These are phyloP conservation scores for Meles meles DNA, from an alignment of 2,113 vertebrate genomes.

Conservation along the genomic window DNA sequence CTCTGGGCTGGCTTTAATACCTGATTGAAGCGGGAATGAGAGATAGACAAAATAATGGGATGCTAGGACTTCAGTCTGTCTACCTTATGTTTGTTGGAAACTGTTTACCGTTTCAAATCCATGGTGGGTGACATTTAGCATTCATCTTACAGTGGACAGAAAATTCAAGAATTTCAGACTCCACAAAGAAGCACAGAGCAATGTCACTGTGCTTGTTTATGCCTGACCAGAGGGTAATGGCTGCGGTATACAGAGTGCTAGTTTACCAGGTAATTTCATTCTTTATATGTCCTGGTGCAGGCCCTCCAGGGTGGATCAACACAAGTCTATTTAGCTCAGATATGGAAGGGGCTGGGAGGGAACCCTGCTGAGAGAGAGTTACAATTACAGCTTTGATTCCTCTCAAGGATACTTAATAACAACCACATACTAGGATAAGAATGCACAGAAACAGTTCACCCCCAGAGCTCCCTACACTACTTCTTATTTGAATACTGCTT, in stretches of 20 bases:
- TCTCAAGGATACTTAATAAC: conserved; percentile 44
- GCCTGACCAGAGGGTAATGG: background rate
- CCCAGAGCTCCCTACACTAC: background rate
- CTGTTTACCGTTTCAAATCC: background rate
- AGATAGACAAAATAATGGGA: background rate
- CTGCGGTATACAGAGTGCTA: background rate
- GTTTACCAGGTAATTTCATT: background rate
- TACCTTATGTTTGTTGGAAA: background rate
- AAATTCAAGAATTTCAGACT: background rate
- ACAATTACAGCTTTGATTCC: conserved; percentile 34
- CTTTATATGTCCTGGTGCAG: background rate
- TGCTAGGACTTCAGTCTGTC: background rate
- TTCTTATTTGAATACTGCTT: conserved; percentile 22
- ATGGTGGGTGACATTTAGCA: background rate
- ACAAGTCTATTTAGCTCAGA: background rate
- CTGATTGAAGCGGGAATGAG: background rate
- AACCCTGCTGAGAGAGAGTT: conserved; percentile 18
- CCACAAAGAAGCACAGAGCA: background rate
- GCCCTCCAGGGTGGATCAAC: background rate
- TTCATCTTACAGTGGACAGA: background rate
- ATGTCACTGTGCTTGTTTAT: background rate
- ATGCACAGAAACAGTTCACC: background rate
- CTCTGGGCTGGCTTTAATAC: background rate
- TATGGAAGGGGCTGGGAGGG: background rate
- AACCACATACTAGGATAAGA: background rate